Conservation (phyloP, 2,888 invertebrate species). For the Onchidella celtica region DNA sequence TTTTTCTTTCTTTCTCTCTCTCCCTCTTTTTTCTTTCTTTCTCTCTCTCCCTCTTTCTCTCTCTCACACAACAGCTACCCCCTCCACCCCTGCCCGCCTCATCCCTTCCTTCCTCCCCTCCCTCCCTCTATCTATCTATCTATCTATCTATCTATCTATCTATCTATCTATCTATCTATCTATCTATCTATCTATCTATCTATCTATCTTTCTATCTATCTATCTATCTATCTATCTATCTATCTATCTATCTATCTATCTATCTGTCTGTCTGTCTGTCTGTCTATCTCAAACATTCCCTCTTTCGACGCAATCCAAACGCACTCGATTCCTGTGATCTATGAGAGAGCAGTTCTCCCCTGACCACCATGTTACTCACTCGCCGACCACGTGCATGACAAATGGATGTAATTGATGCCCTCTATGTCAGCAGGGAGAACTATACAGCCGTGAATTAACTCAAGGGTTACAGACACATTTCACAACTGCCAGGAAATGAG, state of each 20-base stretch:
- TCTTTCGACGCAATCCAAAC: neutral
- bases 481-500: too few relatives aligned
- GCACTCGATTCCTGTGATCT: neutral
- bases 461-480: too few relatives aligned
- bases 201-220: neutral
- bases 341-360: too few relatives aligned
- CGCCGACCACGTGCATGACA: too few relatives aligned
- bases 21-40: neutral
- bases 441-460: too few relatives aligned
- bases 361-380: too few relatives aligned
- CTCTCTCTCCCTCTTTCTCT: neutral
- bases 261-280: neutral
- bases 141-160: neutral
- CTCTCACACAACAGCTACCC: neutral
- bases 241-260: neutral
- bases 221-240: neutral
- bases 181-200: neutral
- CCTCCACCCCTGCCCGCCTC: neutral
- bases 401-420: too few relatives aligned
- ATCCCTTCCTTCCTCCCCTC: neutral
- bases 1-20: slow-evolving; percentile 3
- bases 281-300: neutral
- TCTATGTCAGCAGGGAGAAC: too few relatives aligned
- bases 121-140: too few relatives aligned
- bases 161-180: neutral